Percentiles rank a stretch among this genome's conserved stretches.
Conservation (phyloP, 2,797 vertebrate species). For the Brachymystax lenok region DNA sequence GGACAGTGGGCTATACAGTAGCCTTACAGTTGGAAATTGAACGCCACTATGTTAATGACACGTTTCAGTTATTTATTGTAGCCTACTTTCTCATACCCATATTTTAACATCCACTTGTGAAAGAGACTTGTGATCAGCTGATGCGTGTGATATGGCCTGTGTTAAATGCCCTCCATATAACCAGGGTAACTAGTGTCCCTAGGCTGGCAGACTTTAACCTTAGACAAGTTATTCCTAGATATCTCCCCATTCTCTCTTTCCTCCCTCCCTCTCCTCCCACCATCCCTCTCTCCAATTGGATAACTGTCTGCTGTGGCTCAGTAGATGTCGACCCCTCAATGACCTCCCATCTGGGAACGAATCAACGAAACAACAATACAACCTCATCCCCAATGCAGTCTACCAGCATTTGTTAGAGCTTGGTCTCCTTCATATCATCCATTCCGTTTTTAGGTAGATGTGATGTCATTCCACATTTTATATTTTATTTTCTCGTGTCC, state of each 20-base stretch:
- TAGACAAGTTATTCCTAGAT: conserved; percentile 16
- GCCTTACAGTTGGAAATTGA: no score
- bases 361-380: not conserved
- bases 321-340: not conserved
- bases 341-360: not conserved
- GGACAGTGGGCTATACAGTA: no score
- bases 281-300: no score
- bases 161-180: no score
- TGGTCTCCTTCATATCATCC: not conserved
- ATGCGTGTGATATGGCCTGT: no score
- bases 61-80: no score
- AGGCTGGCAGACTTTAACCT: not conserved
- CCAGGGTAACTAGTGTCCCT: not conserved
- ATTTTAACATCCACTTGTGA: no score
- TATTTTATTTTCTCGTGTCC: not conserved
- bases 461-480: not conserved
- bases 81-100: no score
- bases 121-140: no score
- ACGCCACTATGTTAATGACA: no score
- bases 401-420: not conserved
- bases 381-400: not conserved
- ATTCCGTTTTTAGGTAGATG: not conserved
- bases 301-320: no score
- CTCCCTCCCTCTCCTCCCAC: not conserved
- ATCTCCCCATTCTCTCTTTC: conserved; percentile 14